Evolutionary conservation across 2,888 invertebrate species (phyloP).

Genomic region (Rotaria socialis): DNA sequence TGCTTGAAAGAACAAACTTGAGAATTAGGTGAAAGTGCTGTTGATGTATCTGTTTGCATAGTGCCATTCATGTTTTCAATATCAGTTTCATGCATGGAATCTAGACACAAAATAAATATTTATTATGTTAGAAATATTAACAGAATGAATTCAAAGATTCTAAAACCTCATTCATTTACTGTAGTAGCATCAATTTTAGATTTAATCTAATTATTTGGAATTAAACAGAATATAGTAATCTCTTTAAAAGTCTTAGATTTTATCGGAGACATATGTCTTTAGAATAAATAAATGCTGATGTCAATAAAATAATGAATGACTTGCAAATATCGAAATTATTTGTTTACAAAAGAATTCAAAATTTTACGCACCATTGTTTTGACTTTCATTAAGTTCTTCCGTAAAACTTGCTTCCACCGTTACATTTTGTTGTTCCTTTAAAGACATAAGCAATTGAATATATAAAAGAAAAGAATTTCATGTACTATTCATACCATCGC

Average conservation of each 20-base stretch:
- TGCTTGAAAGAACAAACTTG: not conserved
- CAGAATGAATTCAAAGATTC: too few species aligned
- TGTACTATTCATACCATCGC: not conserved
- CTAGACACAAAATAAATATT: not conserved
- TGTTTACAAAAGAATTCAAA: not conserved
- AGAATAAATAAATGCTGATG: too few species aligned
- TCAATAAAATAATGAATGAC: too few species aligned
- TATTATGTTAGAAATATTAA: too few species aligned
- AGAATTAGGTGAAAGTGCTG: not conserved
- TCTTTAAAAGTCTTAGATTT: too few species aligned
- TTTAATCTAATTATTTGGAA: too few species aligned
- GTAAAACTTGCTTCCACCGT: not conserved
- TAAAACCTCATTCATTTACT: too few species aligned
- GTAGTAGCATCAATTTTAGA: too few species aligned
- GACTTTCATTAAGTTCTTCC: not conserved
- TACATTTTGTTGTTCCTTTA: not conserved
- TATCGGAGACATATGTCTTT: too few species aligned
- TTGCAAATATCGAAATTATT: too few species aligned
- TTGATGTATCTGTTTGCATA: not conserved
- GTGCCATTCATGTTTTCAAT: not conserved
- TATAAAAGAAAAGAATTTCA: not conserved
- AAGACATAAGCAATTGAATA: not conserved
- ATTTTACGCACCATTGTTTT: not conserved
- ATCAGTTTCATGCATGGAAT: not conserved
- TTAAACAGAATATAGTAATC: too few species aligned